Base-by-base conservation (phyloP, 2,113 vertebrate genomes). In the Cairina moschata region DNA sequence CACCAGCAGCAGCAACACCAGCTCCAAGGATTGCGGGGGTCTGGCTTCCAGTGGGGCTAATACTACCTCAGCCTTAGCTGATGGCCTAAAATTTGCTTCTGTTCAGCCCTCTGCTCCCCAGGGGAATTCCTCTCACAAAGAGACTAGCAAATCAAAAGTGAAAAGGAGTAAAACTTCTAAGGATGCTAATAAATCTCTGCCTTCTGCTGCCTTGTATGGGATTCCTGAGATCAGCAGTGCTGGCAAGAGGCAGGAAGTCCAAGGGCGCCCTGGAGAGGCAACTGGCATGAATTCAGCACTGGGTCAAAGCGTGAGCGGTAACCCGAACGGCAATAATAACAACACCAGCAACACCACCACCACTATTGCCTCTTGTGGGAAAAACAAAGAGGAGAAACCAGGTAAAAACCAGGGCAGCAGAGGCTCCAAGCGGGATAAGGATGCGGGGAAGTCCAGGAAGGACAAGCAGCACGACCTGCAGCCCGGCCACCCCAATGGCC, bases 81-180 rank as follows among this genome's bases (percentile, higher is more conserved):
- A 99, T 97, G 98, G 98, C 98, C 98, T 99, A 98, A 98, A 99
- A 98, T 98, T 98, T 86, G 91, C 98, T 97, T 98, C 98, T 97
- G 98, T 98, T 97, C 98, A 98, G 97, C 97, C 99, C 97, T 98
- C 99, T 88, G 98, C 98, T 97, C 98, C 98, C 97, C 98, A 99
- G 98, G 98, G 98, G 98, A 98, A 98, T 98, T 96, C 97, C 66
- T 97, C 98, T 97, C 98, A 98, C 98, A 98, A 98, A 98, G 99
- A 99, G 98, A 98, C 98, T 98, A 98, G 98, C 98, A 99, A 99
- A 99, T 98, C 98, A 98, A 98, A 99, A 98, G 98, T 98, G 95
- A 99, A 99, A 98, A 98, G 99, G 97, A 98, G 98, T 98, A 99
- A 98, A 98, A 99, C 98, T 98, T 98, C 97, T 95, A 99, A 98